Percentiles rank a stretch among this genome's conserved stretches.
phyloP scores from a whole-genome alignment of 2,888 invertebrate species.

The Ashinkailepas kermadecensis region DNA sequence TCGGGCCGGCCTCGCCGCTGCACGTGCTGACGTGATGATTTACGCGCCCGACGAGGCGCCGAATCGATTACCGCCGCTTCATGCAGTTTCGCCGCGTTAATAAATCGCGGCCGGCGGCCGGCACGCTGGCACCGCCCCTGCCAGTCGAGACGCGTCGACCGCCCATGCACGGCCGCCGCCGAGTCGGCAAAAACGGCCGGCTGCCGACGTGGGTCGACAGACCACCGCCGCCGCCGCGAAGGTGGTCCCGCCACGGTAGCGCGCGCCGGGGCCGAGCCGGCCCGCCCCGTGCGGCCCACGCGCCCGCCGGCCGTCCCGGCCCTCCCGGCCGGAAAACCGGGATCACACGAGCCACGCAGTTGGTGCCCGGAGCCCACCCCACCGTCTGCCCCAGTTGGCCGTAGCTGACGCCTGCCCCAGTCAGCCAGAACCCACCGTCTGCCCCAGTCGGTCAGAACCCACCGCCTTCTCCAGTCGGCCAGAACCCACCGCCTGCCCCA shows the following conservation, averaged over 20 bases:
- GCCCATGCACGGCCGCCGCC: constrained; percentile 1
- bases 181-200: constrained; percentile 3
- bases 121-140: constrained; percentile 4
- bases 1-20: neutral
- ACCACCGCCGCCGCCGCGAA: neutral
- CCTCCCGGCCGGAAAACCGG: neutral
- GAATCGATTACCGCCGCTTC: neutral
- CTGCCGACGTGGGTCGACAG: neutral
- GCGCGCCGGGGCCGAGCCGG: neutral
- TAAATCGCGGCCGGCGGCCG: constrained; percentile 8
- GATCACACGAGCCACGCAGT: no score
- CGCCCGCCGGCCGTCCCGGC: neutral
- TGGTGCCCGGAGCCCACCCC: no score
- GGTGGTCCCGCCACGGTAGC: constrained; percentile 18
- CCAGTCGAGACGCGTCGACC: neutral
- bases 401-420: no score
- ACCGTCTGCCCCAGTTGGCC: no score
- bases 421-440: no score
- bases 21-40: neutral
- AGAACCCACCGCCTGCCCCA: no score
- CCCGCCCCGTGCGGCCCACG: neutral
- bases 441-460: no score
- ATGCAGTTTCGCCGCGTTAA: neutral
- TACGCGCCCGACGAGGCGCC: neutral
- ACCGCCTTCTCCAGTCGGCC: no score